Base-by-base conservation (phyloP, 1,140 invertebrate species). In the Aricia agestis region DNA sequence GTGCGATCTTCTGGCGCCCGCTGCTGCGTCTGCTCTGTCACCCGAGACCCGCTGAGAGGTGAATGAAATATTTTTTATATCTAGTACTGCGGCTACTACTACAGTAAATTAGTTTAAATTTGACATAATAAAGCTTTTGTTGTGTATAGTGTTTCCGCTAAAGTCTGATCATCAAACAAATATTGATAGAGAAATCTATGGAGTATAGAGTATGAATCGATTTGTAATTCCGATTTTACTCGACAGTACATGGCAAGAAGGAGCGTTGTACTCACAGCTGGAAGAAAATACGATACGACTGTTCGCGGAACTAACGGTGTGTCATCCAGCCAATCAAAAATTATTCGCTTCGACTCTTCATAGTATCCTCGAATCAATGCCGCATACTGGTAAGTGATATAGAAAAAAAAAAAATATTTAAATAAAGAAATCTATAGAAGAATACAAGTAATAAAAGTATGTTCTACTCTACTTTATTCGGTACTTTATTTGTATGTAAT, bases 311-410 rank as follows among this genome's bases (percentile, higher is more conserved):
- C 95, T 97, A 75, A 97, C 96, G 70, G 95, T 96, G 79, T 97
- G 96, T 84, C 97, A 98, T 92, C 93, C 95, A 0, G 93, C 92
- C 61, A 98, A 98, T 89, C 97, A 98, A 89, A 95, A 95, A 67
- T 91, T 96, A 15, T 93, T 98, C 45, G 96, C 97, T 5, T 94
- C 94, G 71, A 94, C 97, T 9, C 87, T 98, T 0, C 93, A 95
- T 78, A 94, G 95, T 78, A 94, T 95, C 78, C 92, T 87, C 0
- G 87, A 89, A 41, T 93, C 93, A 17, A 91, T 94, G 81, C 94
- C 80, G 4, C 79, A 74, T 69, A 82, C 76, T 15, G 83, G 86
- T 86, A 32, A 79, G 81, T 72, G 11, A 52, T 67, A 10, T 25
- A 2, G 1, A 25, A 25, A 25, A 25, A 25, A 25, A 3, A 3